Conservation (phyloP, 2,888 invertebrate species). For the Heliconius sara region DNA sequence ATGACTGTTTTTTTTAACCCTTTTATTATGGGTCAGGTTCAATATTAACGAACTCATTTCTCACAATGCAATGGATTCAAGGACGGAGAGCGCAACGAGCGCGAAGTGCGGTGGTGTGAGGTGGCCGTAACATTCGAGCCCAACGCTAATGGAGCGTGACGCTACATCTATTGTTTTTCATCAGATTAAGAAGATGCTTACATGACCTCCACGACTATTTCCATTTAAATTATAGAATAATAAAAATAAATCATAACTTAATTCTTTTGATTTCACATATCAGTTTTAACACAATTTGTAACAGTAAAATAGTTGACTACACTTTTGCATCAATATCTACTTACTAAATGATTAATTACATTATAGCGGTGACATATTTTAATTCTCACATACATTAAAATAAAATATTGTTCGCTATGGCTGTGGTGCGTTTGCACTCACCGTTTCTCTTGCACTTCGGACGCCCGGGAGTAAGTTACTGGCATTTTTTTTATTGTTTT, state of each 20-base stretch:
- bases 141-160: constrained; percentile 27
- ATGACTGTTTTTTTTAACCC: neutral
- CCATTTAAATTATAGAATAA: neutral
- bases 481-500: constrained; percentile 56
- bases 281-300: neutral
- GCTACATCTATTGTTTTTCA: constrained; percentile 18
- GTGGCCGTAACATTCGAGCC: constrained; percentile 44
- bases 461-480: constrained; percentile 62
- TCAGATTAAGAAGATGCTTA: constrained; percentile 19
- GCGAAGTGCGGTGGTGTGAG: constrained; percentile 43
- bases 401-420: neutral
- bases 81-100: constrained; percentile 44
- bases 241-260: neutral
- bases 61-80: constrained; percentile 33
- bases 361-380: neutral
- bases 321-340: neutral
- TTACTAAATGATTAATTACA: neutral
- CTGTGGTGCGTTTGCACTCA: constrained; percentile 51
- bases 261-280: neutral
- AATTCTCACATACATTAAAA: constrained; percentile 6
- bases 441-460: constrained; percentile 62
- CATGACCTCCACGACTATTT: too few relatives aligned
- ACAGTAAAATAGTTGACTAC: neutral
- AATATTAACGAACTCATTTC: constrained; percentile 10
- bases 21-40: neutral